Conservation (phyloP, 2,888 invertebrate species). For the Copidosoma aretas region DNA sequence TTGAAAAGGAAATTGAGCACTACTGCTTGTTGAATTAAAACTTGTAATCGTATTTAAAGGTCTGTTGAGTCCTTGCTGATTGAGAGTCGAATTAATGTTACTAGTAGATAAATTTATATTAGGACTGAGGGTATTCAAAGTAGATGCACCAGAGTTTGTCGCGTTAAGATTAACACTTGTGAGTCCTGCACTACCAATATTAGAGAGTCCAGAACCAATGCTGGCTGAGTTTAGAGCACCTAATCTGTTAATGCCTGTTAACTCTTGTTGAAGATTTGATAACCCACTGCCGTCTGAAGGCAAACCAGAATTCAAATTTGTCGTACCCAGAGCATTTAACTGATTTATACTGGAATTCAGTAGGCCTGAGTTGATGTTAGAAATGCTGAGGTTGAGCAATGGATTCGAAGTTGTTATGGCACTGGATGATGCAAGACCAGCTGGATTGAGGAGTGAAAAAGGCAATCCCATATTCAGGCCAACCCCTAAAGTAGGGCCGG, state of each 20-base stretch:
- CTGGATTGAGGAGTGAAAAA: constrained; percentile 59
- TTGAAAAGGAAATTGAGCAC: constrained; percentile 59
- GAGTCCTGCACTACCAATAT: constrained; percentile 52
- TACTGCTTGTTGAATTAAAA: constrained; percentile 53
- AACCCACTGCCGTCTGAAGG: constrained; percentile 58
- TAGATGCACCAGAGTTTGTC: constrained; percentile 52
- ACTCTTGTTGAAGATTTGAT: constrained; percentile 57
- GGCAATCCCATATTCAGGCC: constrained; percentile 63
- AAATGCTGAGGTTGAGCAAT: constrained; percentile 60
- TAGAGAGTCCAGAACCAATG: constrained; percentile 55
- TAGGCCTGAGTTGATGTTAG: constrained; percentile 58
- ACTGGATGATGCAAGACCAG: constrained; percentile 59
- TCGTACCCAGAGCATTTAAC: constrained; percentile 57
- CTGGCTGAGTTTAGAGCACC: constrained; percentile 55
- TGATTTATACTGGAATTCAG: constrained; percentile 60
- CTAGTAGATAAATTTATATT: constrained; percentile 49
- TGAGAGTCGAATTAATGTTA: constrained; percentile 53
- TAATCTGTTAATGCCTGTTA: constrained; percentile 58
- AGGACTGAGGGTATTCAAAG: constrained; percentile 52
- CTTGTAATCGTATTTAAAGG: constrained; percentile 51
- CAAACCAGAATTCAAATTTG: constrained; percentile 56
- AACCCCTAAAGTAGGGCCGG: constrained; percentile 63
- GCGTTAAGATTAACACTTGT: constrained; percentile 54
- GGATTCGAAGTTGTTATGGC: constrained; percentile 62
- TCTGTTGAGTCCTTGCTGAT: constrained; percentile 52